phyloP scores from a whole-genome alignment of 2,888 invertebrate species.

The Thymelicus acteon region DNA sequence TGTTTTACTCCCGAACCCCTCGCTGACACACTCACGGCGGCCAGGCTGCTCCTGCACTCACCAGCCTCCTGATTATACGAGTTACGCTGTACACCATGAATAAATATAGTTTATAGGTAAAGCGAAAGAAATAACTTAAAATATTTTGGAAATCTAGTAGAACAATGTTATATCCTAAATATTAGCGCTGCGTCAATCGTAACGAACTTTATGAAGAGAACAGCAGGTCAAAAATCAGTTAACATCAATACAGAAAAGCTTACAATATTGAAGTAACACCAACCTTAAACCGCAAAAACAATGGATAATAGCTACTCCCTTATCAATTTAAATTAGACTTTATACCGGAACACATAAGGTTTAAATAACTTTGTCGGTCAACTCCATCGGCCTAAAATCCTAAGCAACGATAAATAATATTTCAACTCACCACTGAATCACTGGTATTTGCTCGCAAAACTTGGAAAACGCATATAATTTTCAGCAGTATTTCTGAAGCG shows the following conservation, averaged over 20 bases:
- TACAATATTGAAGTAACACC: constrained; percentile 27
- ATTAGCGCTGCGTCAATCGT: no score
- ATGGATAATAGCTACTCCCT: constrained; percentile 9
- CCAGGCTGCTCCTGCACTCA: no score
- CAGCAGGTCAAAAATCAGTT: constrained; percentile 8
- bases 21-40: no score
- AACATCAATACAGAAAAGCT: constrained; percentile 27
- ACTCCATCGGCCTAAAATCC: constrained; percentile 28
- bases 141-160: no score
- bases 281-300: constrained; percentile 23
- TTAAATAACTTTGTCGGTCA: not conserved
- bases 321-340: not conserved
- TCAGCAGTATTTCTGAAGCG: constrained; percentile 58
- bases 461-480: constrained; percentile 47
- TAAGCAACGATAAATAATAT: constrained; percentile 35
- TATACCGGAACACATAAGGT: not conserved
- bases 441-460: constrained; percentile 52
- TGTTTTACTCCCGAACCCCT: no score
- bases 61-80: no score
- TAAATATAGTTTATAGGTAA: no score
- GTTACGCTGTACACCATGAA: no score
- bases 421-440: constrained; percentile 41
- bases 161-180: no score
- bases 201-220: not conserved
- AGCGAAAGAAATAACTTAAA: no score